Evolutionary conservation across 64 coral and sea anemone species (phyloP).

Genomic region (Catalaphyllia jardinei): DNA sequence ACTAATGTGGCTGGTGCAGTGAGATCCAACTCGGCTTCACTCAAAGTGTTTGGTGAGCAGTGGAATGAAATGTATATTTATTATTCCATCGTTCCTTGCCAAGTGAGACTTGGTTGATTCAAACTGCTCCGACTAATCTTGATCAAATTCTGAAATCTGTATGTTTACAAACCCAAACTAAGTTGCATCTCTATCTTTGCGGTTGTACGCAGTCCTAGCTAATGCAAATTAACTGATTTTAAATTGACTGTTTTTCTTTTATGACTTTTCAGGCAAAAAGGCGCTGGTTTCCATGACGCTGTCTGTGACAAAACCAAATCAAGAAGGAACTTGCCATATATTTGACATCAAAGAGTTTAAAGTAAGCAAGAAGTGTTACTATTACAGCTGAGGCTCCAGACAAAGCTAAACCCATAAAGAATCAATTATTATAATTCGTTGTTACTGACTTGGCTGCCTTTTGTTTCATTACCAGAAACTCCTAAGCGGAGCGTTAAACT

Average conservation of each 20-base stretch:
- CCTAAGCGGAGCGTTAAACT: conserved; percentile 39
- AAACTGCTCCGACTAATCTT: no score
- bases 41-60: conserved; percentile 76
- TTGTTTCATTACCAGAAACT: conserved; percentile 29
- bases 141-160: no score
- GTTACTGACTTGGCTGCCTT: not conserved
- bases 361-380: conserved; percentile 36
- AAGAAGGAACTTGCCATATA: conserved; percentile 51
- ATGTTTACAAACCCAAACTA: no score
- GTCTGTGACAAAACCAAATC: conserved; percentile 57
- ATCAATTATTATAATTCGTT: no score
- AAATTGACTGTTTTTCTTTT: not conserved
- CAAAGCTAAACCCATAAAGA: no score
- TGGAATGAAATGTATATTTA: not conserved
- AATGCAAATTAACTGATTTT: no score
- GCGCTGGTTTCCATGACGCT: conserved; percentile 62
- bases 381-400: no score
- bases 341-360: conserved; percentile 70
- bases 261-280: not conserved
- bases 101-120: no score
- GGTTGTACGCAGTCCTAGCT: no score
- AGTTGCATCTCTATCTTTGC: no score
- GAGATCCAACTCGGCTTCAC: conserved; percentile 37
- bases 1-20: conserved; percentile 34
- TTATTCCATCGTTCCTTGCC: no score